Evolutionary conservation across 2,113 vertebrate species (phyloP).

Genomic region (Varanus komodoensis): DNA sequence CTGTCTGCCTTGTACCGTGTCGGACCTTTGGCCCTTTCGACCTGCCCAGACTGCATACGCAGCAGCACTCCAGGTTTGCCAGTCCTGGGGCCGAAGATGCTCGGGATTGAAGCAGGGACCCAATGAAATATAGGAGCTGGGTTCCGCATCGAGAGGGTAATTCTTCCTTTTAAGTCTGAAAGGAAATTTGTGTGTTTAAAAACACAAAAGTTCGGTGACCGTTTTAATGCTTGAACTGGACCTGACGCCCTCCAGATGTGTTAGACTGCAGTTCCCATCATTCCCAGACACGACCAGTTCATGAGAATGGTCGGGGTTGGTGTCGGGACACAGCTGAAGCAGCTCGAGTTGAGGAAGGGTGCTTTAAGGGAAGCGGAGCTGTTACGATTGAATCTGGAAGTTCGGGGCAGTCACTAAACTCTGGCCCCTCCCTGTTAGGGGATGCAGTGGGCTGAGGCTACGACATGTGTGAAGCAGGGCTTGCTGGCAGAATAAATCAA

Average conservation of each 20-base stretch:
- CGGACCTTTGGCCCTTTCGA: not conserved
- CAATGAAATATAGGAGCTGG: not conserved
- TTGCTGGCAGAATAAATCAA: not conserved
- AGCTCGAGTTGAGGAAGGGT: too few species aligned
- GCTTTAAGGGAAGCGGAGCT: not conserved
- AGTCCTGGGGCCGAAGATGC: not conserved
- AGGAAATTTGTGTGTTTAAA: not conserved
- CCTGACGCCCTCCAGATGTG: too few species aligned
- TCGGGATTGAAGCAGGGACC: not conserved
- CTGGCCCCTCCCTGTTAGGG: not conserved
- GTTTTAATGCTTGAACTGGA: not conserved
- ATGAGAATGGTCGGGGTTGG: too few species aligned
- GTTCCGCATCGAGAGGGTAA: too few species aligned
- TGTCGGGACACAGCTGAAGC: too few species aligned
- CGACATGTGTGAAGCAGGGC: not conserved
- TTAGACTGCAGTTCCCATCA: too few species aligned
- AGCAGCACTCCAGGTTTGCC: not conserved
- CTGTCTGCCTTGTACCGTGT: too few species aligned
- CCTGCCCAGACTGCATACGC: not conserved
- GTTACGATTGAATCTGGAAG: not conserved
- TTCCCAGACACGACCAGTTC: too few species aligned
- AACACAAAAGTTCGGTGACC: not conserved
- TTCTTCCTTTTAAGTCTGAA: not conserved
- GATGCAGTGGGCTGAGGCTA: not conserved
- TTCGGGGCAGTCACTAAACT: not conserved